phyloP scores from a whole-genome alignment of 2,797 vertebrate species.

The Heteromormyrus szaboi region DNA sequence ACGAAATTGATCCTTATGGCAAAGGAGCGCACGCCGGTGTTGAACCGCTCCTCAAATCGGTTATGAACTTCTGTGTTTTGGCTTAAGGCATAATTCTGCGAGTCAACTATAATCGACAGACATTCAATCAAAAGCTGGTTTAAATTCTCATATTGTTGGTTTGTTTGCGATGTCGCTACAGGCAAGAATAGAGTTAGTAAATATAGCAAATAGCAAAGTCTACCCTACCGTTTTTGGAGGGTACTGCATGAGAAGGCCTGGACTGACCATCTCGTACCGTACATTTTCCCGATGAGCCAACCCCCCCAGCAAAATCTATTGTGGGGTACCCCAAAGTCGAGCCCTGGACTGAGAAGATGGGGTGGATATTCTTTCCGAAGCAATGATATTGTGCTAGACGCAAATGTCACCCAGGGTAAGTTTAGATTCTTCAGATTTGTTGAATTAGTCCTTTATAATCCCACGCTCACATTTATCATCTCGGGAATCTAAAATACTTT shows the following conservation, averaged over 20 bases:
- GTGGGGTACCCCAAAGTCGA: not conserved
- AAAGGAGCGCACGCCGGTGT: not conserved
- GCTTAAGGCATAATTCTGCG: not conserved
- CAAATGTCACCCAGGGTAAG: not conserved
- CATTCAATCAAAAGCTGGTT: not conserved
- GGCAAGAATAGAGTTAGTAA: not conserved
- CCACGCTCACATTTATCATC: not conserved
- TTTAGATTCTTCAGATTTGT: not conserved
- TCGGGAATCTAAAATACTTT: not conserved
- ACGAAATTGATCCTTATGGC: not conserved
- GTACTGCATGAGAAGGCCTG: not conserved
- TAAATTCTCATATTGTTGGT: not conserved
- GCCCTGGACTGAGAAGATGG: not conserved
- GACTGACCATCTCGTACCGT: not conserved
- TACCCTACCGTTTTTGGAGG: not conserved
- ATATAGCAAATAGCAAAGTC: not conserved
- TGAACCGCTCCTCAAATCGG: not conserved
- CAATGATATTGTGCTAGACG: not conserved
- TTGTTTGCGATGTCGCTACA: not conserved
- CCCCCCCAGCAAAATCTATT: not conserved
- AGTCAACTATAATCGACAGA: not conserved
- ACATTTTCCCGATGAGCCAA: not conserved
- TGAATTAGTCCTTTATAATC: not conserved
- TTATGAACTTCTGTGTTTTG: not conserved
- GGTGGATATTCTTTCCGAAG: not conserved